Percentiles rank a stretch among this genome's conserved stretches.
Evolutionary conservation across 2,888 invertebrate species (phyloP).

Genomic region (Morpho deidamia): DNA sequence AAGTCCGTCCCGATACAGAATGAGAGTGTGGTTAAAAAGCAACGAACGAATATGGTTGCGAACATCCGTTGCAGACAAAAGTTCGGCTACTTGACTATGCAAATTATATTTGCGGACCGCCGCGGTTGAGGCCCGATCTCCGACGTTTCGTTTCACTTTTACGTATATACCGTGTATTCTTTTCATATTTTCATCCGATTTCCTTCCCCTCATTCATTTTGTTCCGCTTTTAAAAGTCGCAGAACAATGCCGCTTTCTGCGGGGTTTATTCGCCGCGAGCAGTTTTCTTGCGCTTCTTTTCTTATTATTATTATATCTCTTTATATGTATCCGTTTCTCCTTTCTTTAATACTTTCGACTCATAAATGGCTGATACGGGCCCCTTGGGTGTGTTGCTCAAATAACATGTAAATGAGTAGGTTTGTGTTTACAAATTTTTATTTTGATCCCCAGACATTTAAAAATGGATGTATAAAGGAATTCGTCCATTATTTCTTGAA

Average conservation of each 20-base stretch:
- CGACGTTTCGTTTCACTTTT: constrained; percentile 74
- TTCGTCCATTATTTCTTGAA: too few species aligned
- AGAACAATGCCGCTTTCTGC: constrained; percentile 73
- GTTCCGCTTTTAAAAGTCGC: constrained; percentile 73
- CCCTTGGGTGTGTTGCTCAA: constrained; percentile 72
- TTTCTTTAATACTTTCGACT: constrained; percentile 77
- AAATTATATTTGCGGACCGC: constrained; percentile 79
- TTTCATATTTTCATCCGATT: constrained; percentile 79
- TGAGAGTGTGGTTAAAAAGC: constrained; percentile 75
- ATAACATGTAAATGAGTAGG: constrained; percentile 76
- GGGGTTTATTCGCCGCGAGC: constrained; percentile 72
- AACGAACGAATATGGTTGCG: constrained; percentile 75
- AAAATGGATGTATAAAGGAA: not conserved
- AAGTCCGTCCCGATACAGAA: constrained; percentile 65
- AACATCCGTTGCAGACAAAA: constrained; percentile 76
- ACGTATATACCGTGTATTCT: constrained; percentile 72
- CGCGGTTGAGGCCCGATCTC: constrained; percentile 70
- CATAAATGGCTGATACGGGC: constrained; percentile 76
- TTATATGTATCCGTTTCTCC: constrained; percentile 72
- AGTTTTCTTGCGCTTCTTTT: constrained; percentile 70
- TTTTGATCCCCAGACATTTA: constrained; percentile 29
- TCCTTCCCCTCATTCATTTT: constrained; percentile 75
- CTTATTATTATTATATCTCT: constrained; percentile 69
- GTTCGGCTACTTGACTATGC: constrained; percentile 78
- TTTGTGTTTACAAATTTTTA: constrained; percentile 61